These are phyloP conservation scores for Poecilobothrus nobilitatus DNA, from an alignment of 2,888 invertebrate genomes.

Conservation along the genomic window DNA sequence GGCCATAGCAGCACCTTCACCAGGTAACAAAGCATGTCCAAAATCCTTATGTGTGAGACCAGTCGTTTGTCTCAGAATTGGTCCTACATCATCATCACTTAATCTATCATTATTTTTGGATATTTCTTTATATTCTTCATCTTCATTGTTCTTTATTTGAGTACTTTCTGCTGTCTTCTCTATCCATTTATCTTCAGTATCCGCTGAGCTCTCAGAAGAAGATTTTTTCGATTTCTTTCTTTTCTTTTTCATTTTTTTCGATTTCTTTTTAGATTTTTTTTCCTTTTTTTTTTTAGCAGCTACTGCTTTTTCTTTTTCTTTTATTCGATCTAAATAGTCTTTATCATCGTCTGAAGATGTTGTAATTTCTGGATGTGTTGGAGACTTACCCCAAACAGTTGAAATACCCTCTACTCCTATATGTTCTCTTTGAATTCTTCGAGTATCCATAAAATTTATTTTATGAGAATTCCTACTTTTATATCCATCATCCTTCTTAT, in stretches of 20 bases:
- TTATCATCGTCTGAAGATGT: conserved; percentile 46
- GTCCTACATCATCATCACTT: conserved; percentile 52
- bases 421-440: conserved; percentile 63
- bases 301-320: conserved; percentile 30
- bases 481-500: conserved; percentile 20
- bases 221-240: conserved; percentile 41
- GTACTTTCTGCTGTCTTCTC: conserved; percentile 50
- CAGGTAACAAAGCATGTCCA: conserved; percentile 88
- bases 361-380: conserved; percentile 51
- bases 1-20: conserved; percentile 99
- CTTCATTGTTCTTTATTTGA: conserved; percentile 24
- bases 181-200: conserved; percentile 52
- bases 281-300: conserved; percentile 27
- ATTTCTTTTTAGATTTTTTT: conserved; percentile 39
- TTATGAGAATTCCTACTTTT: conserved; percentile 14
- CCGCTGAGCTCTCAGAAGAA: conserved; percentile 32
- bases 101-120: background rate
- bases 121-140: conserved; percentile 39
- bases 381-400: conserved; percentile 69
- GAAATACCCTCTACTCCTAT: conserved; percentile 62
- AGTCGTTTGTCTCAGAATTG: conserved; percentile 60
- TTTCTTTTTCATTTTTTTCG: conserved; percentile 46
- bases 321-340: conserved; percentile 27
- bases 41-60: conserved; percentile 71
- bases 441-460: conserved; percentile 60